Base-by-base conservation (phyloP, 2,113 vertebrate genomes). In the Polyodon spathula region DNA sequence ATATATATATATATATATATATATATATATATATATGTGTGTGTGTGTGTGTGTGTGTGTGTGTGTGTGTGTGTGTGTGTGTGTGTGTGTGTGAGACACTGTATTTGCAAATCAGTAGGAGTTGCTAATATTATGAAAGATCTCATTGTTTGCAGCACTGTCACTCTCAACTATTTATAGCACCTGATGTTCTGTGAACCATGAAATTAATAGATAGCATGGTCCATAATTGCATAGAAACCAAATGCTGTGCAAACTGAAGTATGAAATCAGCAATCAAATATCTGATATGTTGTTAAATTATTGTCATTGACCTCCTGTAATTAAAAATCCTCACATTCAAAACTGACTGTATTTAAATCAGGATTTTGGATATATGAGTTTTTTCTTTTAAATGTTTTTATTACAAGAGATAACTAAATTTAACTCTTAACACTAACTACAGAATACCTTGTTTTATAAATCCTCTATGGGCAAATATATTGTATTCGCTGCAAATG, bases 191-290 rank as follows among this genome's bases (percentile, higher is more conserved):
- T 76, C 74, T 37, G 67, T 84, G 83, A 84, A 84, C 85, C 74
- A 38, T 83, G 80, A 87, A 87, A 88, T 84, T 83, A 84, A 88
- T 86, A 86, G 85, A 87, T 84, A 86, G 81, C 72, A 83, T 68
- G 75, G 76, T 76, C 79, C 63, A 81, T 85, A 82, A 87, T 85
- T 87, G 79, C 83, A 65, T 81, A 71, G 75, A 80, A 83, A 82
- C 77, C 71, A 76, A 78, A 77, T 56, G 62, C 66, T 79, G 76
- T 81, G 78, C 76, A 69, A 63, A 62, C 43, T 68, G 74, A 78
- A 76, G 76, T 78, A 76, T 78, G 76, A 84, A 85, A 81, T 79
- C 76, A 71, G 65, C 61, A 77, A 85, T 78, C 69, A 71, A 76
- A 67, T 71, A 76, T 73, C 76, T 84, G 85, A 87, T 85, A 87